phyloP scores from a whole-genome alignment of 2,113 vertebrate species.

The Myiagra hebetior region DNA sequence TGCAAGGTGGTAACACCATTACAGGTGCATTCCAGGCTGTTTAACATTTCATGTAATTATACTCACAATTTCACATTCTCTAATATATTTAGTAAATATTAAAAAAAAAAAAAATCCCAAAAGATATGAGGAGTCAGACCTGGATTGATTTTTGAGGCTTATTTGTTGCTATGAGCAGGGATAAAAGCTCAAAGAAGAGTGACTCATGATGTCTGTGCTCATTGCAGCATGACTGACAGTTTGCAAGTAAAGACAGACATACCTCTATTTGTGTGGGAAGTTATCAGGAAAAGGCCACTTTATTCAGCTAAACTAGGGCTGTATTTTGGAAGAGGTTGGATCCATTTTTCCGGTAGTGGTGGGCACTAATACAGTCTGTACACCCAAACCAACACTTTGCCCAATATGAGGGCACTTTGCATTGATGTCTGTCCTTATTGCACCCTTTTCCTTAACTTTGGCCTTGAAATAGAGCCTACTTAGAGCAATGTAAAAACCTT shows the following conservation, averaged over 20 bases:
- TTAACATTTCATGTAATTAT: not conserved
- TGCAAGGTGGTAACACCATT: not conserved
- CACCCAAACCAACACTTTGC: not conserved
- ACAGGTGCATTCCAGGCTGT: not conserved
- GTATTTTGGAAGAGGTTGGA: not conserved
- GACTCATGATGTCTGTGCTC: conserved; percentile 42
- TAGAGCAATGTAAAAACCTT: not conserved
- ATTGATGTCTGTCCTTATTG: not conserved
- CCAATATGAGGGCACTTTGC: not conserved
- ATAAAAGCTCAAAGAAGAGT: conserved; percentile 58
- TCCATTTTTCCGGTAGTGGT: not conserved
- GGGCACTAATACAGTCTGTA: not conserved
- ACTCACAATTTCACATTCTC: not conserved
- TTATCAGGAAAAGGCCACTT: not conserved
- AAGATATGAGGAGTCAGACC: not conserved
- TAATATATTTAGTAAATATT: not conserved
- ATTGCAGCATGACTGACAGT: conserved; percentile 53
- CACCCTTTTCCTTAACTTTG: not conserved
- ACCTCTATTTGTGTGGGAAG: not conserved
- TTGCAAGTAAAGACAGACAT: conserved; percentile 31
- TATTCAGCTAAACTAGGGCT: not conserved
- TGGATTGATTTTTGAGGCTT: conserved; percentile 61
- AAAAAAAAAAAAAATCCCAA: not conserved
- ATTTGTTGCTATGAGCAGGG: conserved; percentile 61
- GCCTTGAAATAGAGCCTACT: not conserved